These are phyloP conservation scores for Eulemur rufifrons DNA, from an alignment of 2,113 vertebrate species.

Conservation along the genomic window DNA sequence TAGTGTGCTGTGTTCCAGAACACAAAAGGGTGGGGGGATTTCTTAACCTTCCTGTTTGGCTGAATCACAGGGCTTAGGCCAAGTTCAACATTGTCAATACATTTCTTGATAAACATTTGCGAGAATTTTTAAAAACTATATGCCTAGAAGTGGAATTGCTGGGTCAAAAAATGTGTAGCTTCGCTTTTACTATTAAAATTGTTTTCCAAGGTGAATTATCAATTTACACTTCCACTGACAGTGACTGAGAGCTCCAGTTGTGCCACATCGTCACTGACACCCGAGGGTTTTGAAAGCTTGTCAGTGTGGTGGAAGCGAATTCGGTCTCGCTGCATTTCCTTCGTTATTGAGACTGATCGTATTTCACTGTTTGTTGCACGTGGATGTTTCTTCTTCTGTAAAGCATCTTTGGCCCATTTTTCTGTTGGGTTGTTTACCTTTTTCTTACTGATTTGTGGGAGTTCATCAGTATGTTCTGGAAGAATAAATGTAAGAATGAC, in stretches of 20 bases:
- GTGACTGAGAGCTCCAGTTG: too few species aligned
- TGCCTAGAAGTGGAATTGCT: not conserved
- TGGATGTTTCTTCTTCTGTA: not conserved
- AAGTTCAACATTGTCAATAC: not conserved
- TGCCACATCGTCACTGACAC: too few species aligned
- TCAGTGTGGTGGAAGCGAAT: not conserved
- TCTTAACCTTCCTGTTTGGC: not conserved
- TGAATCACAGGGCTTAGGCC: not conserved
- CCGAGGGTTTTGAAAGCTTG: too few species aligned
- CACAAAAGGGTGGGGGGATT: not conserved
- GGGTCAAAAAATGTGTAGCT: not conserved
- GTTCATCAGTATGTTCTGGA: not conserved
- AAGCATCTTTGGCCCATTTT: not conserved
- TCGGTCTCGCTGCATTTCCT: not conserved
- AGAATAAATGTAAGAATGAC: not conserved
- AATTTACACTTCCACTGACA: too few species aligned
- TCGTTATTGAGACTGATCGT: not conserved
- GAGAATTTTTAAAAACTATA: not conserved
- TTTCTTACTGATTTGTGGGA: not conserved
- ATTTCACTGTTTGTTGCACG: not conserved
- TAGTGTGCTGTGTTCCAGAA: not conserved
- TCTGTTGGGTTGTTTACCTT: not conserved
- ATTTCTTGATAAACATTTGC: not conserved
- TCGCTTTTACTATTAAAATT: not conserved
- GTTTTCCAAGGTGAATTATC: not conserved